These are phyloP conservation scores for Dicranocentrus wangi DNA, from an alignment of 2,888 invertebrate genomes.

Conservation along the genomic window DNA sequence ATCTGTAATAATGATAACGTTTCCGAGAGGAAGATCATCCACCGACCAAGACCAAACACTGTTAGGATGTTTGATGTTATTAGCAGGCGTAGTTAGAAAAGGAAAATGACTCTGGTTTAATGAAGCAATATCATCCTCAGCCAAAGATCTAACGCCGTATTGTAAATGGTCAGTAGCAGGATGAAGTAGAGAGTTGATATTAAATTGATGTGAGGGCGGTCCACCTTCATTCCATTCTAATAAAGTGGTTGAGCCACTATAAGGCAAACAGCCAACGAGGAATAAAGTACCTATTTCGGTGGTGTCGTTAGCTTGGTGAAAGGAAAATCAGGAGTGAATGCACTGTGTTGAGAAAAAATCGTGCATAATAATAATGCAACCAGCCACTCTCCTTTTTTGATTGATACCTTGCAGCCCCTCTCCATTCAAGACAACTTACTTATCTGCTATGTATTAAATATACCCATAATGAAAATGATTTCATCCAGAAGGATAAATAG, in stretches of 20 bases:
- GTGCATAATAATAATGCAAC: neutral
- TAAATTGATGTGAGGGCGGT: slow-evolving; percentile 60
- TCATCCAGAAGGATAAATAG: slow-evolving; percentile 13
- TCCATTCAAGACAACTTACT: slow-evolving; percentile 5
- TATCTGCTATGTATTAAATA: too few species aligned
- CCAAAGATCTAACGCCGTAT: slow-evolving; percentile 4
- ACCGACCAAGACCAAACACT: neutral
- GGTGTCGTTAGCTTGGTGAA: slow-evolving; percentile 29
- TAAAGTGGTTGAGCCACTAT: slow-evolving; percentile 24
- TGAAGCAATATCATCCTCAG: slow-evolving; percentile 48
- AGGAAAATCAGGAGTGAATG: too few species aligned
- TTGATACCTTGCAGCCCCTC: neutral
- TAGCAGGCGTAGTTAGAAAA: neutral
- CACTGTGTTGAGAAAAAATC: neutral
- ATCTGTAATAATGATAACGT: slow-evolving; percentile 6
- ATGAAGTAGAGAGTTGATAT: slow-evolving; percentile 29
- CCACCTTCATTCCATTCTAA: slow-evolving; percentile 48
- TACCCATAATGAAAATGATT: slow-evolving; percentile 55
- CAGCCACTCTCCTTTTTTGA: slow-evolving; percentile 11
- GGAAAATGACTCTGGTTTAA: slow-evolving; percentile 24
- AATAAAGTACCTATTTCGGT: slow-evolving; percentile 31
- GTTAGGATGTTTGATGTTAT: neutral
- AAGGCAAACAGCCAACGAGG: slow-evolving; percentile 10
- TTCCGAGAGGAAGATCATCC: neutral
- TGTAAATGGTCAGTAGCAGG: slow-evolving; percentile 16